Base-by-base conservation (phyloP, 37 sponge, comb jelly and placozoan genomes). In the Halichondria panicea region DNA sequence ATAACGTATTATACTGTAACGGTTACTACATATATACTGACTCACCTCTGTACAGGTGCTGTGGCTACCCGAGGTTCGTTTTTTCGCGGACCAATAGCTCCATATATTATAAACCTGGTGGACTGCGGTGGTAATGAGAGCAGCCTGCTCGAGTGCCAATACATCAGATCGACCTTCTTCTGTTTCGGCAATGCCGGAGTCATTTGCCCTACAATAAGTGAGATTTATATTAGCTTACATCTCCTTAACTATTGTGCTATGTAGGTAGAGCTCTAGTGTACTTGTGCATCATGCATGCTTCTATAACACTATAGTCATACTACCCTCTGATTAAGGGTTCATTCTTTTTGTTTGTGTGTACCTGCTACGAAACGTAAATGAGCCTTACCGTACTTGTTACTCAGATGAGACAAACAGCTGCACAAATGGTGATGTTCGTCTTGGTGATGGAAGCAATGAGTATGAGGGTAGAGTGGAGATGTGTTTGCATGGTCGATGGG, bases 381-480 rank as follows among this genome's bases (percentile, higher is more conserved):
- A n/a, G n/a, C n/a, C 59, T 58, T 58, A 7, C 59, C n/a, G 22
- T 58, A 28, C 25, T 30, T 58, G 28, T 21, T 30, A 11, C 13
- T 48, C 11, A 58, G 59, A 1, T 38, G 73, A 2, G 28, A 32
- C 55, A 18, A 21, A 56, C 13, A 72, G 56, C 73, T 72, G 73
- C 42, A 72, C 73, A 21, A 55, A 32, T 19, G 73, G 73, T 2
- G 57, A 32, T 34, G 58, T 77, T 13, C 63, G 55, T 12, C 45
- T 77, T 40, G 15, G 1, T 1, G 78, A 44, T 4, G 78, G 78
- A 7, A 7, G 38, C 43, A 66, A 27, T 18, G 39, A 1, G 27
- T 77, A 66, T 37, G 78, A 77, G 25, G 78, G 78, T 28, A 42
- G 67, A 22, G 78, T 77, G 52, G 67, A 66, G 67, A 55, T 77